Conservation (phyloP, 1,140 invertebrate genomes). For the Brachystomella parvula region DNA sequence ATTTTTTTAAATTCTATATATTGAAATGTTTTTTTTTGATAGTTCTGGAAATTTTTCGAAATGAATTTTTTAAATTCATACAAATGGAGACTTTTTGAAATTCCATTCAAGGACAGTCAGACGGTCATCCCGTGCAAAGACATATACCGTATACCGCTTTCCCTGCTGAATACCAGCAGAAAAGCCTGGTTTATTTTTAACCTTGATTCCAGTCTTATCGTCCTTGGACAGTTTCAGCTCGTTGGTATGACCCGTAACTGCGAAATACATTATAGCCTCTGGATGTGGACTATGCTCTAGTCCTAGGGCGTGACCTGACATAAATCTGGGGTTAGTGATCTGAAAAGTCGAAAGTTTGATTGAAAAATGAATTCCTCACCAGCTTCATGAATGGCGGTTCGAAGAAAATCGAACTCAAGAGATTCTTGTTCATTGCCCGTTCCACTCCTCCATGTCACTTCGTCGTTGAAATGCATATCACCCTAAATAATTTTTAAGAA, state of each 20-base stretch:
- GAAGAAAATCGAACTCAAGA: conserved; percentile 4
- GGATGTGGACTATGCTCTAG: not conserved
- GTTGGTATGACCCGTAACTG: not conserved
- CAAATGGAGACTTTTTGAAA: no score
- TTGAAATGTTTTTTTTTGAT: no score
- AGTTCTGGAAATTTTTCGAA: no score
- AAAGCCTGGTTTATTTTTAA: not conserved
- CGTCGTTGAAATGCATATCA: conserved; percentile 14
- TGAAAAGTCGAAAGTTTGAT: not conserved
- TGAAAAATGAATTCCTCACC: not conserved
- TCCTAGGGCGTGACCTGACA: not conserved
- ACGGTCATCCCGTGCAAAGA: no score
- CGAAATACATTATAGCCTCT: not conserved
- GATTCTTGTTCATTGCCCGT: not conserved
- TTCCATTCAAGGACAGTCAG: no score
- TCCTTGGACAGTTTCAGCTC: not conserved
- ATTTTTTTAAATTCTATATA: no score
- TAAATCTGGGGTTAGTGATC: no score
- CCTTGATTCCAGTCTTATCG: not conserved
- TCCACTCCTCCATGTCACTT: not conserved
- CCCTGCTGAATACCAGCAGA: no score
- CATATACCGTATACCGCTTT: no score
- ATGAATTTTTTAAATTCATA: no score
- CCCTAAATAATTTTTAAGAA: no score
- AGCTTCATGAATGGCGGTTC: conserved; percentile 7